Conservation (phyloP, 2,888 invertebrate genomes). For the Leucozona laternaria region DNA sequence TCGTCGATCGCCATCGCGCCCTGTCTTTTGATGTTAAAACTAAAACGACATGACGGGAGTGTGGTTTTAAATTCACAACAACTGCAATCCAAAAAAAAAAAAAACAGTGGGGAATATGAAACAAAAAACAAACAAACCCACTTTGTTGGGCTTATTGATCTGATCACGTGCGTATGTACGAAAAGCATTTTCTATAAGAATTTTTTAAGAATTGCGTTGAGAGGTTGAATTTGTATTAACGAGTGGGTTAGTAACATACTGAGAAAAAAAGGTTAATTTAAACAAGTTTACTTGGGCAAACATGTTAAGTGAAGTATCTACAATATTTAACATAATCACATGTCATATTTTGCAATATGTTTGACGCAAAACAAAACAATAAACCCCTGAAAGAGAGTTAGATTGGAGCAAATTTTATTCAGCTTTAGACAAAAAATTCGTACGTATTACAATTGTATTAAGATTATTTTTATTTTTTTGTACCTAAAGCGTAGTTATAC, state of each 20-base stretch:
- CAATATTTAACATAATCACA: background rate
- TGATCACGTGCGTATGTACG: constrained; percentile 8
- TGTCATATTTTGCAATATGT: constrained; percentile 9
- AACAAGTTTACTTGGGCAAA: constrained; percentile 21
- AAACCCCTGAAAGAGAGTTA: too few species aligned
- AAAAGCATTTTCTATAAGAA: background rate
- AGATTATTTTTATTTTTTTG: too few species aligned
- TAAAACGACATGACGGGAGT: constrained; percentile 10
- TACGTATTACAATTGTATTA: too few species aligned
- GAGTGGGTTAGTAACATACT: background rate
- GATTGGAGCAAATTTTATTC: background rate
- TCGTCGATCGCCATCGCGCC: too few species aligned
- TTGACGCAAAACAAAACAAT: background rate
- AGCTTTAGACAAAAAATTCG: too few species aligned
- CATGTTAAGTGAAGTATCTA: background rate
- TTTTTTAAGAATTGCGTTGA: background rate
- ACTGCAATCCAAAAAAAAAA: background rate
- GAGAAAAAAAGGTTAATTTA: background rate
- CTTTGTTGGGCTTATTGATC: background rate
- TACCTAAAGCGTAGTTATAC: too few species aligned
- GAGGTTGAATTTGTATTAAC: background rate
- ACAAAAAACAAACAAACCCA: constrained; percentile 22
- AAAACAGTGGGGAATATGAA: background rate
- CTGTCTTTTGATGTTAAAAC: constrained; percentile 22
- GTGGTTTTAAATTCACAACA: constrained; percentile 41